Conservation (phyloP, 2,888 invertebrate species). For the Apodemia hepburni region DNA sequence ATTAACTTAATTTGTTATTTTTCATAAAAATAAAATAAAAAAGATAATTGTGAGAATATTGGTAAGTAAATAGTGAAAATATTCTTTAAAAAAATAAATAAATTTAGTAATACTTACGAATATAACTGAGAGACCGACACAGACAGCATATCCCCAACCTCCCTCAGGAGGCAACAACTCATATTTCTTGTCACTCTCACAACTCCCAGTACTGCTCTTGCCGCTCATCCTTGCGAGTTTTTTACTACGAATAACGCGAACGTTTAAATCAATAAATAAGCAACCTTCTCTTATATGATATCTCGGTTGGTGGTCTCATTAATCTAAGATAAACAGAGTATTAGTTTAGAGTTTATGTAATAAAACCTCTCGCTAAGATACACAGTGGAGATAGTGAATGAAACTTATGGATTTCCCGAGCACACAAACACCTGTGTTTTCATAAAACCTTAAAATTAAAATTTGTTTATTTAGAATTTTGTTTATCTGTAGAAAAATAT, state of each 20-base stretch:
- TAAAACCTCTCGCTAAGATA: constrained; percentile 50
- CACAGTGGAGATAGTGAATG: constrained; percentile 50
- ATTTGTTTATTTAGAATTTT: neutral
- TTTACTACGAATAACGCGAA: constrained; percentile 32
- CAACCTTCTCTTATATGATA: constrained; percentile 35
- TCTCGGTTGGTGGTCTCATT: constrained; percentile 48
- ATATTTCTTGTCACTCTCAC: constrained; percentile 53
- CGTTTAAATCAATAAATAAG: constrained; percentile 29
- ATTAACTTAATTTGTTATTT: too few relatives aligned
- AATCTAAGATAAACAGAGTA: constrained; percentile 41
- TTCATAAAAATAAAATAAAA: too few relatives aligned
- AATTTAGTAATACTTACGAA: constrained; percentile 77
- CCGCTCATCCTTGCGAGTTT: constrained; percentile 47
- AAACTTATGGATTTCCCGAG: constrained; percentile 62
- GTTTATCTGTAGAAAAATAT: constrained; percentile 13
- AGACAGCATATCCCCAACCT: constrained; percentile 86
- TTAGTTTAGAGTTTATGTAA: constrained; percentile 53
- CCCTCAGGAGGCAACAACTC: constrained; percentile 82
- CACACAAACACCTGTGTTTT: constrained; percentile 39
- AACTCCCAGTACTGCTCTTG: constrained; percentile 40
- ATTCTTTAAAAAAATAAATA: neutral
- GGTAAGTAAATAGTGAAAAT: too few relatives aligned
- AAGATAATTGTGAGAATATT: too few relatives aligned
- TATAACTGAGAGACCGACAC: constrained; percentile 82
- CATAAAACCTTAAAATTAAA: constrained; percentile 18